Evolutionary conservation across 2,113 vertebrate genomes (phyloP).

Genomic region (Coreoperca whiteheadi): DNA sequence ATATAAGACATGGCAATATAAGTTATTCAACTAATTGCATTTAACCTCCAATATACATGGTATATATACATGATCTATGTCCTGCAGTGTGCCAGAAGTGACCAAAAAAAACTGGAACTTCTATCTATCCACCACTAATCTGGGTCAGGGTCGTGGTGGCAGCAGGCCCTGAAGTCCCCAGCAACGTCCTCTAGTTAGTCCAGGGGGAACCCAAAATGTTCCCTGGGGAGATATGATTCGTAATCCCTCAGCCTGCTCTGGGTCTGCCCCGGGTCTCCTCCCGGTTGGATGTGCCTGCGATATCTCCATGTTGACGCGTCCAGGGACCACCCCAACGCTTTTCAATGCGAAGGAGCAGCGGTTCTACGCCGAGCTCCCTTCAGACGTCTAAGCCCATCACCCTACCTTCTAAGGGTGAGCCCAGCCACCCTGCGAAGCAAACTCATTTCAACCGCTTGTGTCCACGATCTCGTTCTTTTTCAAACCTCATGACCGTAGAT

Average conservation of each 20-base stretch:
- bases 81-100: neutral
- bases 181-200: too few relatives aligned
- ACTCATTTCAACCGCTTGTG: neutral
- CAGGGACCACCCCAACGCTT: too few relatives aligned
- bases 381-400: neutral
- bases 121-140: neutral
- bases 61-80: too few relatives aligned
- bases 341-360: neutral
- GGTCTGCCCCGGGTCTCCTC: too few relatives aligned
- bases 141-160: neutral
- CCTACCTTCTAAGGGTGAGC: neutral
- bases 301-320: too few relatives aligned
- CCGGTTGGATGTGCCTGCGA: too few relatives aligned
- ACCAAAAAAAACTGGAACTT: neutral
- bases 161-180: neutral
- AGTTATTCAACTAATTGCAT: too few relatives aligned
- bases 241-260: too few relatives aligned
- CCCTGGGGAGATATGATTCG: neutral
- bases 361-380: neutral
- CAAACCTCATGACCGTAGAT: neutral
- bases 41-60: too few relatives aligned
- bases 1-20: too few relatives aligned
- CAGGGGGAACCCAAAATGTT: neutral
- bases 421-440: neutral
- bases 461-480: neutral